Evolutionary conservation across 2,113 vertebrate species (phyloP).

Genomic region (Vicugna pacos): DNA sequence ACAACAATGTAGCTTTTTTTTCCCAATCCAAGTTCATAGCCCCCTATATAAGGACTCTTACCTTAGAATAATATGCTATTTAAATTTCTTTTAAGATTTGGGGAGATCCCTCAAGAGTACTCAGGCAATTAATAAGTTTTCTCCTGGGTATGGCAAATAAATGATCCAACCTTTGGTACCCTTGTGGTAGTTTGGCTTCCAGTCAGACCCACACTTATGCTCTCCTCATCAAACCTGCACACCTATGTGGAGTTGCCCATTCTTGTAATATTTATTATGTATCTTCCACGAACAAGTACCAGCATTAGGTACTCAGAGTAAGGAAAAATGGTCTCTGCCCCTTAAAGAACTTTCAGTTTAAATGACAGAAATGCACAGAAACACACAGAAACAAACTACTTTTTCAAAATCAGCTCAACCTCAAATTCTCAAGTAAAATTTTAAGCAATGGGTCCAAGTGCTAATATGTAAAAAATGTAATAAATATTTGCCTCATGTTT

Average conservation of each 20-base stretch:
- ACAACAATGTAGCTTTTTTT: not conserved
- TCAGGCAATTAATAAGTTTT: not conserved
- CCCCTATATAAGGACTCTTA: not conserved
- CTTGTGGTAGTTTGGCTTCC: not conserved
- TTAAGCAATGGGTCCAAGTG: not conserved
- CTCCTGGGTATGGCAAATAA: not conserved
- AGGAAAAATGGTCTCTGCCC: not conserved
- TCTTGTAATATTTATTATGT: not conserved
- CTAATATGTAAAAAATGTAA: not conserved
- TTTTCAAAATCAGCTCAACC: not conserved
- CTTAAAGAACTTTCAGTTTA: not conserved
- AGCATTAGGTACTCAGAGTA: not conserved
- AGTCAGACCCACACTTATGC: not conserved
- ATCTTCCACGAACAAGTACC: not conserved
- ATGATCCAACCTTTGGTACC: not conserved
- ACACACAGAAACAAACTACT: not conserved
- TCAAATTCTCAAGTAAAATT: constrained; percentile 47
- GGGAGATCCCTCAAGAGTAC: not conserved
- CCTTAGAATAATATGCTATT: not conserved
- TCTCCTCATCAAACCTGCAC: not conserved
- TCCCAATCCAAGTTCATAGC: not conserved
- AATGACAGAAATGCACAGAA: not conserved
- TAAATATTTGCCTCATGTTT: not conserved
- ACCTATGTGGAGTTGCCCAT: not conserved
- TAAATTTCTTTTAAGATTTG: not conserved